These are phyloP conservation scores for Xiphorhynchus elegans DNA, from an alignment of 2,113 vertebrate species.

Conservation along the genomic window DNA sequence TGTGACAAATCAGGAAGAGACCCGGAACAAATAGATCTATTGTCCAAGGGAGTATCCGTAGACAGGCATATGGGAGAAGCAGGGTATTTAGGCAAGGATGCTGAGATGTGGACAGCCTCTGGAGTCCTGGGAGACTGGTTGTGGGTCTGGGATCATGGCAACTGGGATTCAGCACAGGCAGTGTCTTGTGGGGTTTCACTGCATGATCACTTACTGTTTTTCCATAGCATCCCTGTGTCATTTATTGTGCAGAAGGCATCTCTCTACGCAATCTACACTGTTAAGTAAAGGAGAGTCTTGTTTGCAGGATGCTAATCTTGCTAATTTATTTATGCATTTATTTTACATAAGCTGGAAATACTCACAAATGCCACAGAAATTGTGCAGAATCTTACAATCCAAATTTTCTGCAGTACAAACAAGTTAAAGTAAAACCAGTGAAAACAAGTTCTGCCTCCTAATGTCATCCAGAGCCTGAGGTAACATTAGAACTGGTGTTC, in stretches of 20 bases:
- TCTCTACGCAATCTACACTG: background rate
- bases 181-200: background rate
- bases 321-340: background rate
- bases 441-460: background rate
- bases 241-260: background rate
- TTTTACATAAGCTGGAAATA: background rate
- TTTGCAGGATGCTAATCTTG: background rate
- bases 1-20: background rate
- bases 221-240: background rate
- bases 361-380: background rate
- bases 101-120: background rate
- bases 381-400: background rate
- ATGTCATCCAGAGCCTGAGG: background rate
- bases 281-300: background rate
- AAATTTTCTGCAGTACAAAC: background rate
- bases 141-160: background rate
- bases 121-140: background rate
- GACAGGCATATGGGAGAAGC: background rate
- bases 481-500: background rate
- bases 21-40: background rate
- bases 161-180: background rate
- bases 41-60: background rate
- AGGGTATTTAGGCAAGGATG: background rate
- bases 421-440: background rate
- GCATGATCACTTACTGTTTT: background rate